A percentile compares a stretch with the other conserved stretches of the same genome.
Evolutionary conservation across 2,797 vertebrate species (phyloP).

Genomic region (Alfaro cultratus): DNA sequence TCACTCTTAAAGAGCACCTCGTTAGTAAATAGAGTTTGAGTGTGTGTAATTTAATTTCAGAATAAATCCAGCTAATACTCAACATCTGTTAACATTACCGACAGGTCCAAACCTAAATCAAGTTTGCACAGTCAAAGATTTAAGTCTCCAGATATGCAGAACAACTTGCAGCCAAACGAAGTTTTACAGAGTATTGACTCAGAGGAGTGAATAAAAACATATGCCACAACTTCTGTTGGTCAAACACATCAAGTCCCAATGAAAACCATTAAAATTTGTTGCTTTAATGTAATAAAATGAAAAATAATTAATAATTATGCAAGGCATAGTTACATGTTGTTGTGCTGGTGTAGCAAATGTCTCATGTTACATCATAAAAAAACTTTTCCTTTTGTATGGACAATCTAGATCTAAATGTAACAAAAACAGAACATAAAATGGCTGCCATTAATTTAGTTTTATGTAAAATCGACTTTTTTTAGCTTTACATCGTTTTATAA

Average conservation of each 20-base stretch:
- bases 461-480: too few relatives aligned
- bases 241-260: neutral
- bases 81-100: neutral
- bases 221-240: neutral
- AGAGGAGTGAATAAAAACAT: neutral
- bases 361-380: neutral
- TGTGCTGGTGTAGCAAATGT: neutral
- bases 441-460: neutral
- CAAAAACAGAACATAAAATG: neutral
- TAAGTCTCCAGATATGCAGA: neutral
- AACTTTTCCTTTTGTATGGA: neutral
- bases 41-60: too few relatives aligned
- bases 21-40: neutral
- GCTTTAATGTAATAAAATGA: neutral
- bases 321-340: neutral
- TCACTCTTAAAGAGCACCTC: neutral
- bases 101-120: neutral
- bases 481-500: too few relatives aligned
- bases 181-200: neutral
- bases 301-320: neutral
- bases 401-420: neutral
- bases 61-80: neutral
- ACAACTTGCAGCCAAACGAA: neutral
- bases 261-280: neutral
- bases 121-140: neutral